Base-by-base conservation (phyloP, 37 sponge, comb jelly and placozoan genomes). In the Chondrosia reniformis region DNA sequence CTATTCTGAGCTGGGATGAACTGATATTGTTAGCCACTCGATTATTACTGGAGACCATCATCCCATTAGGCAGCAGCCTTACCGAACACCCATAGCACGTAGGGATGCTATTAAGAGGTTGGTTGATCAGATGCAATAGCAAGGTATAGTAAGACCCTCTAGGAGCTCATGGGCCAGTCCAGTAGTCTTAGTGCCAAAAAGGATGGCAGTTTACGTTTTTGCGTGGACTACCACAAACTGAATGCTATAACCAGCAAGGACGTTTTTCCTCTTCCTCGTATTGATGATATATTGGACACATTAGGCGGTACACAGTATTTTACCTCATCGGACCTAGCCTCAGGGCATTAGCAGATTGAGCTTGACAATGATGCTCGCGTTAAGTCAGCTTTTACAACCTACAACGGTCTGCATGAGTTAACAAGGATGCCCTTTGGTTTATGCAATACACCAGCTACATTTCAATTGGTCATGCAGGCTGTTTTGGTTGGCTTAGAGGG, bases 321-420 rank as follows among this genome's bases (percentile, higher is more conserved):
- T 19, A 13, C 69, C 31, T 34, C 45, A 8, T 42, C 45, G 10
- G 80, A 79, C 49, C 7, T 79, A 65, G 64, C 80, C 37, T 28
- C 80, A 2, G 80, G 46, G 33, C 66, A 66, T 79, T 79, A 69
- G 80, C 67, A 45, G n/a, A 66, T 79, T 22, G 69, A 33, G 3
- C 33, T 79, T 21, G 41, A 13, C n/a, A 61, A 37, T 3, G 37
- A 77, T 6, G 45, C 67, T 67, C 27, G 45, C 15, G 67, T 43
- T 44, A 79, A 79, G 66, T 67, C 55, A 4, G 78, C 78, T 1
- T 77, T 77, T 36, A 46, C 30, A 30, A 79, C 80, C 67, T 69
- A 33, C 30, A 41, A 30, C 30, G 80, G 80, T 4, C 22, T 64
- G 41, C 59, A 58, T 34, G 78, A 77, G 13, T 58, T 77, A 32